Evolutionary conservation across 2,888 invertebrate species (phyloP).

Genomic region (Parnassius orleans): DNA sequence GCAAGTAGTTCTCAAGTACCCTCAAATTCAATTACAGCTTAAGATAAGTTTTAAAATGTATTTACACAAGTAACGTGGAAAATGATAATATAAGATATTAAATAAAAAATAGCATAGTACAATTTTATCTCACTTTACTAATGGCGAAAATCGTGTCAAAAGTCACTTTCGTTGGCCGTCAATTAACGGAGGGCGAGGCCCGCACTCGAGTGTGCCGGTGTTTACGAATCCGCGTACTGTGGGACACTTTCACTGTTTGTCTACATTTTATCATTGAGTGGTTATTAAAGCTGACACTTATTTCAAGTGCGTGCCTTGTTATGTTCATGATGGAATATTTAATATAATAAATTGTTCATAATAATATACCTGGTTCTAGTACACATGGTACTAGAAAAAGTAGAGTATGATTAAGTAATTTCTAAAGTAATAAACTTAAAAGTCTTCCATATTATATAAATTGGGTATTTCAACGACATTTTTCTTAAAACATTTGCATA

Average conservation of each 20-base stretch:
- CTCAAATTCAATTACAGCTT: too few species aligned
- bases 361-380: too few species aligned
- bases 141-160: slow-evolving; percentile 43
- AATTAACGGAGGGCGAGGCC: slow-evolving; percentile 21
- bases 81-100: too few species aligned
- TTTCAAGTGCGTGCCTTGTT: not conserved
- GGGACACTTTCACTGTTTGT: slow-evolving; percentile 28
- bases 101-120: not conserved
- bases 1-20: too few species aligned
- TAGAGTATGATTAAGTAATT: too few species aligned
- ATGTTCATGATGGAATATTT: not conserved
- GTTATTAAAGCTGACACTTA: slow-evolving; percentile 12
- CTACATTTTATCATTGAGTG: slow-evolving; percentile 23
- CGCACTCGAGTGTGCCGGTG: slow-evolving; percentile 6
- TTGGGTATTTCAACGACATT: too few species aligned
- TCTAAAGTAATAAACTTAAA: too few species aligned
- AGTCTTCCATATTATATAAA: too few species aligned
- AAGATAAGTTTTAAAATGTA: too few species aligned
- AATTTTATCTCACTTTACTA: slow-evolving; percentile 19
- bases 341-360: not conserved
- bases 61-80: not conserved
- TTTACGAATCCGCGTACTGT: slow-evolving; percentile 23
- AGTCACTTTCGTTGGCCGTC: slow-evolving; percentile 45
- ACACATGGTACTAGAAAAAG: too few species aligned
- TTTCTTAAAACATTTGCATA: too few species aligned